A percentile compares a stretch with the other conserved stretches of the same genome.
Evolutionary conservation across 2,113 vertebrate species (phyloP).

Genomic region (Illadopsis cleaveri): DNA sequence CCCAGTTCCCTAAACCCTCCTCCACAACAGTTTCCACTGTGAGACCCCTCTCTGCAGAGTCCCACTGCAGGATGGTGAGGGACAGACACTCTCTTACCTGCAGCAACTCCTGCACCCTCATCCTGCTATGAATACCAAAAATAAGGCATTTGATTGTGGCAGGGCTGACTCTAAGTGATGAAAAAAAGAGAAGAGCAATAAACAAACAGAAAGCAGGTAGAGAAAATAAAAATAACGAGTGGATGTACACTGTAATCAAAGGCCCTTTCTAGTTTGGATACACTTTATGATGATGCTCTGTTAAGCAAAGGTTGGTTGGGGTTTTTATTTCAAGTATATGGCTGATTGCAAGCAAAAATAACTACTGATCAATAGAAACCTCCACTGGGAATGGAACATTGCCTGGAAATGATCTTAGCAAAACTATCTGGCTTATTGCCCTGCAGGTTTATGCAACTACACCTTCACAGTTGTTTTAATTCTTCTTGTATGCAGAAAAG

Average conservation of each 20-base stretch:
- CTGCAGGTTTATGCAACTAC: not conserved
- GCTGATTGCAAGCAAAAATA: slow-evolving; percentile 36
- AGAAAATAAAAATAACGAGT: not conserved
- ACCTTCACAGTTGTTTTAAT: not conserved
- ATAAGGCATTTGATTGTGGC: not conserved
- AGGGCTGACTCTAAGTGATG: not conserved
- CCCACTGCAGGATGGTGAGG: not conserved
- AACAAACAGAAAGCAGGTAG: not conserved
- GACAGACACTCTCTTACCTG: not conserved
- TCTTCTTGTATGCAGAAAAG: not conserved
- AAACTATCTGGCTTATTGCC: not conserved
- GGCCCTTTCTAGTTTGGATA: not conserved
- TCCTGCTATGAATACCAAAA: not conserved
- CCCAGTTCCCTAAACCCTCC: not conserved
- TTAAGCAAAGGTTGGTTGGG: not conserved
- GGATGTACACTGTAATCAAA: not conserved
- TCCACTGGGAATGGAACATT: slow-evolving; percentile 23
- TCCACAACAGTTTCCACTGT: not conserved
- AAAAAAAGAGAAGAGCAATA: not conserved
- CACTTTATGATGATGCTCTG: not conserved
- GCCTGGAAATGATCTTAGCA: slow-evolving; percentile 55
- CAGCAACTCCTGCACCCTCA: not conserved
- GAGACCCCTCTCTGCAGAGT: fast-evolving
- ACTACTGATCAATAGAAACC: slow-evolving; percentile 32
- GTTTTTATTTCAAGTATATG: not conserved